Evolutionary conservation across 2,797 vertebrate species (phyloP).

Genomic region (Notoglanidium macrostoma): DNA sequence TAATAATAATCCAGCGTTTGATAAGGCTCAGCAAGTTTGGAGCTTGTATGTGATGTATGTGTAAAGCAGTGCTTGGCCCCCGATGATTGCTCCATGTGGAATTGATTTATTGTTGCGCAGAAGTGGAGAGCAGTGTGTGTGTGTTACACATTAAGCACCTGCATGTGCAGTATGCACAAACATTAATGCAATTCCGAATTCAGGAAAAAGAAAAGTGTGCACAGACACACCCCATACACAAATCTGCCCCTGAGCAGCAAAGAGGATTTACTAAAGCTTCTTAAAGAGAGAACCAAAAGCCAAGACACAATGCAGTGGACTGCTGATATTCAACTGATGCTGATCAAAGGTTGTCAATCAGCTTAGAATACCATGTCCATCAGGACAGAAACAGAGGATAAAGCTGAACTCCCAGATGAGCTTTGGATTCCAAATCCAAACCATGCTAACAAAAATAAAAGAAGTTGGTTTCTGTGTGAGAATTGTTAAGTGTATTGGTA

Average conservation of each 20-base stretch:
- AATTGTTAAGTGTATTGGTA: background rate
- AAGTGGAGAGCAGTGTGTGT: background rate
- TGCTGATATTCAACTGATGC: background rate
- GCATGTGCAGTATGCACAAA: background rate
- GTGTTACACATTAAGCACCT: background rate
- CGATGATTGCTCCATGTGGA: background rate
- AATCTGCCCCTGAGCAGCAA: conserved; percentile 8
- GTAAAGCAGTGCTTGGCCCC: background rate
- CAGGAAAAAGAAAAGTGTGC: background rate
- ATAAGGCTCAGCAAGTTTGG: background rate
- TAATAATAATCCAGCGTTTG: background rate
- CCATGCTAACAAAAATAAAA: background rate
- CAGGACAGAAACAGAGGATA: background rate
- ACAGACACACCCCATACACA: background rate
- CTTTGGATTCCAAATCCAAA: background rate
- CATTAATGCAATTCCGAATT: background rate
- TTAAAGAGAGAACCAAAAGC: background rate
- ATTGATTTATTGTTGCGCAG: background rate
- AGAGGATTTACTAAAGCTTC: background rate
- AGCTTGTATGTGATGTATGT: background rate
- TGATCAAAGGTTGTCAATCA: background rate
- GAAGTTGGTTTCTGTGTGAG: background rate
- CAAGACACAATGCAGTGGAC: background rate
- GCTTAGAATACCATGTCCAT: background rate
- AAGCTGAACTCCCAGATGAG: background rate